Conservation (phyloP, 2,113 vertebrate genomes). For the Polypterus senegalus region DNA sequence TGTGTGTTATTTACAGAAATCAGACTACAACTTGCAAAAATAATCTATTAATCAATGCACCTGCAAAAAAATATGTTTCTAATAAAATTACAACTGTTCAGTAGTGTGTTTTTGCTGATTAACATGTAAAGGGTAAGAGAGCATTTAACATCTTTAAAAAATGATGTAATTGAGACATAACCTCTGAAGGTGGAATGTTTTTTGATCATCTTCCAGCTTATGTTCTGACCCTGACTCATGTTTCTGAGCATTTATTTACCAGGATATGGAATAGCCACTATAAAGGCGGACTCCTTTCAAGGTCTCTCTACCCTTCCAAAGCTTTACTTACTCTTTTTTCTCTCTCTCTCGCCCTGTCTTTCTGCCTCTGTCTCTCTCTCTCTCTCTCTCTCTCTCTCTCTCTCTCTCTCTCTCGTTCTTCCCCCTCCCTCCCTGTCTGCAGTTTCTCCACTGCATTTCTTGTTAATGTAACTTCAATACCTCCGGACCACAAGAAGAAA, state of each 20-base stretch:
- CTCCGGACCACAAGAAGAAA: no score
- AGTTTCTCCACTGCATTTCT: neutral
- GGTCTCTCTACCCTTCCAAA: neutral
- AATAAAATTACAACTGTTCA: neutral
- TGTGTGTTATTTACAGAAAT: no score
- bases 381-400: neutral
- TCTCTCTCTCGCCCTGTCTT: neutral
- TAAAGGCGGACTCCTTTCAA: constrained; percentile 10
- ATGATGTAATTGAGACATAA: constrained; percentile 2
- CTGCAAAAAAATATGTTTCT: no score
- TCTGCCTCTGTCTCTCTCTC: neutral
- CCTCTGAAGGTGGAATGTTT: neutral
- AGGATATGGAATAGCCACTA: constrained; percentile 7
- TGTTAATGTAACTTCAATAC: neutral
- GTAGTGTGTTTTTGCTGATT: neutral
- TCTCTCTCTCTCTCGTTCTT: neutral
- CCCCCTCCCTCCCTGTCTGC: neutral
- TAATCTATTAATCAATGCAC: no score
- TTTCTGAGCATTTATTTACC: constrained; percentile 11
- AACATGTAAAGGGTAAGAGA: neutral
- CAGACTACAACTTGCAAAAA: no score
- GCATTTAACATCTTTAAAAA: neutral
- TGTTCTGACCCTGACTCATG: neutral
- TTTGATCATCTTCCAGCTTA: neutral
- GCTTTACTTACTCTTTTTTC: neutral